Base-by-base conservation (phyloP, 2,888 invertebrate species). In the Polyploca ridens region DNA sequence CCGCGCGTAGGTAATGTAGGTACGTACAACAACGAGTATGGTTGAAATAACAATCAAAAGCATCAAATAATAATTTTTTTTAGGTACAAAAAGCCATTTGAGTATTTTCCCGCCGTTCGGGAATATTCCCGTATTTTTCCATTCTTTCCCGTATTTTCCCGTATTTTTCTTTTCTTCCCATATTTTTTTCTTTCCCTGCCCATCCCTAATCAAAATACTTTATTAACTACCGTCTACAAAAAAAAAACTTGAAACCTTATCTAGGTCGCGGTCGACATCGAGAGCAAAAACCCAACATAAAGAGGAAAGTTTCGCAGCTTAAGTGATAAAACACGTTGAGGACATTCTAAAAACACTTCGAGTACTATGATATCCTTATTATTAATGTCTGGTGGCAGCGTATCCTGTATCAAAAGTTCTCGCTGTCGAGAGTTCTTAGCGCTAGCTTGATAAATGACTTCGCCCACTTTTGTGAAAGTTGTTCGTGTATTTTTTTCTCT, bases 401-500 rank as follows among this genome's bases (percentile, higher is more conserved):
- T 88, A 88, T 91, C 90, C 89, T 89, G 91, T 93, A 91, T 93
- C 93, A 93, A 91, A 93, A 92, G 85, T 92, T 93, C 85, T 81
- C 84, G 84, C 85, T 88, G 92, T 91, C 91, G 86, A 89, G 93
- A 91, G 93, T 92, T 92, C 93, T 93, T 90, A 90, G 85, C 86
- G 88, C 83, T 87, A 81, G 87, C 86, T 91, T 94, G 94, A 94
- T 94, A 93, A 93, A 93, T 93, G 93, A 92, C 93, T 91, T 90
- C 81, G 81, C 84, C 85, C 86, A 89, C 89, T 92, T 90, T 89
- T 85, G 88, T 84, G 86, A 86, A 89, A 90, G 84, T 90, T 91
- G 81, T 72, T 80, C 86, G 83, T 85, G 81, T 87, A 78, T 89
- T 87, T 87, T 87, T 89, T 82, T 75, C 73, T 82, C 75, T 83